Conservation (phyloP, 2,888 invertebrate genomes). For the Orthosia cruda region DNA sequence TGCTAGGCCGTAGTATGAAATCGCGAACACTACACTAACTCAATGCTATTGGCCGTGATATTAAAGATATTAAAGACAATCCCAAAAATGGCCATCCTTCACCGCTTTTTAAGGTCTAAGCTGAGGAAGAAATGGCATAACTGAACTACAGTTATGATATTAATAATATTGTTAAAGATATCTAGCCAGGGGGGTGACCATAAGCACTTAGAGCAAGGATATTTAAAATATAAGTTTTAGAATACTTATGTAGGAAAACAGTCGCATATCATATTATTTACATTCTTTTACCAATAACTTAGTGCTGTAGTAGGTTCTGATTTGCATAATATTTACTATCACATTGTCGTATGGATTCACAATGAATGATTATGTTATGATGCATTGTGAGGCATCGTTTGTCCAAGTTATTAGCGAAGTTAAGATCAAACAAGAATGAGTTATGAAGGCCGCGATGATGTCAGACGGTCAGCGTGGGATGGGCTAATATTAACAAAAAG, state of each 20-base stretch:
- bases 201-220: no score
- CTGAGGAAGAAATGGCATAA: neutral
- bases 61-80: neutral
- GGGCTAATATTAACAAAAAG: slow-evolving; percentile 59
- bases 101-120: neutral
- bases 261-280: slow-evolving; percentile 3
- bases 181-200: no score
- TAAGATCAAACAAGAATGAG: slow-evolving; percentile 62
- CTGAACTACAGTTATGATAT: neutral
- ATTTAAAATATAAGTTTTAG: no score
- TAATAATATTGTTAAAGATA: neutral
- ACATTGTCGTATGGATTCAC: slow-evolving; percentile 35
- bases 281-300: slow-evolving; percentile 9
- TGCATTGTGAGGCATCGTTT: slow-evolving; percentile 56
- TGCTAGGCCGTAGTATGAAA: no score
- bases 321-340: slow-evolving; percentile 32
- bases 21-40: no score
- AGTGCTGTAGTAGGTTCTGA: neutral
- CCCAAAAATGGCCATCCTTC: neutral
- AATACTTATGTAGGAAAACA: neutral
- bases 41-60: neutral
- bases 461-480: slow-evolving; percentile 69
- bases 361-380: slow-evolving; percentile 42
- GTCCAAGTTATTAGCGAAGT: slow-evolving; percentile 58
- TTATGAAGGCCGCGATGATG: slow-evolving; percentile 69